Evolutionary conservation across 2,113 vertebrate genomes (phyloP).

Genomic region (Gobiocypris rarus): DNA sequence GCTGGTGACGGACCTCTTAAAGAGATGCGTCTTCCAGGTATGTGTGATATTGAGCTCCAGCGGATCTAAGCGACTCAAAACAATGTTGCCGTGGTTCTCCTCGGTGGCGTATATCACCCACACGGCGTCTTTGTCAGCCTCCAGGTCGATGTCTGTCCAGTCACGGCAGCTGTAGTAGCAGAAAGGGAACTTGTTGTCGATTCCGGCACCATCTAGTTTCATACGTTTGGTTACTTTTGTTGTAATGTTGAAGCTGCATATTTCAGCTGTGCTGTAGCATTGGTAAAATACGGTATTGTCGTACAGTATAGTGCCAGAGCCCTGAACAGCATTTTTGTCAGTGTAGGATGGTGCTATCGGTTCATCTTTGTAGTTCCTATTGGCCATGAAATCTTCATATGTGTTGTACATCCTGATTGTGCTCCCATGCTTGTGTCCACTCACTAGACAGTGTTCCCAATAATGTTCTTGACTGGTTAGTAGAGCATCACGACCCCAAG

Average conservation of each 20-base stretch:
- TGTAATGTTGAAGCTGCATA: slow-evolving; percentile 71
- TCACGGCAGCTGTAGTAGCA: slow-evolving; percentile 75
- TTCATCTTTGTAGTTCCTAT: slow-evolving; percentile 49
- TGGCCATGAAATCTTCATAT: slow-evolving; percentile 80
- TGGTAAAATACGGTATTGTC: slow-evolving; percentile 82
- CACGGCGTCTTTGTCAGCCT: slow-evolving; percentile 71
- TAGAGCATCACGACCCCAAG: slow-evolving; percentile 83
- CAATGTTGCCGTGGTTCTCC: slow-evolving; percentile 73
- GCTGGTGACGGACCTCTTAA: slow-evolving; percentile 79
- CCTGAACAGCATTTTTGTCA: slow-evolving; percentile 70
- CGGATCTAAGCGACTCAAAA: slow-evolving; percentile 65
- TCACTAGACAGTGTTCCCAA: slow-evolving; percentile 82
- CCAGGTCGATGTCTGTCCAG: slow-evolving; percentile 80
- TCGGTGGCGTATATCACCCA: slow-evolving; percentile 76
- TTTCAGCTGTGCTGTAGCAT: slow-evolving; percentile 55
- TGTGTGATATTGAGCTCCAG: slow-evolving; percentile 54
- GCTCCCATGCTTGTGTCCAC: slow-evolving; percentile 64
- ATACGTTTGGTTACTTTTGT: slow-evolving; percentile 55
- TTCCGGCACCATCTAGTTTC: slow-evolving; percentile 71
- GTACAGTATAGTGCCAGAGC: slow-evolving; percentile 78
- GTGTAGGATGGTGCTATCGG: slow-evolving; percentile 42
- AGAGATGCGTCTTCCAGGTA: slow-evolving; percentile 84
- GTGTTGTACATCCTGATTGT: slow-evolving; percentile 74
- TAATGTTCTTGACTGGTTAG: slow-evolving; percentile 63
- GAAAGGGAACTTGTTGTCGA: slow-evolving; percentile 85